phyloP scores from a whole-genome alignment of 2,797 vertebrate species.

The Harpagifer antarcticus region DNA sequence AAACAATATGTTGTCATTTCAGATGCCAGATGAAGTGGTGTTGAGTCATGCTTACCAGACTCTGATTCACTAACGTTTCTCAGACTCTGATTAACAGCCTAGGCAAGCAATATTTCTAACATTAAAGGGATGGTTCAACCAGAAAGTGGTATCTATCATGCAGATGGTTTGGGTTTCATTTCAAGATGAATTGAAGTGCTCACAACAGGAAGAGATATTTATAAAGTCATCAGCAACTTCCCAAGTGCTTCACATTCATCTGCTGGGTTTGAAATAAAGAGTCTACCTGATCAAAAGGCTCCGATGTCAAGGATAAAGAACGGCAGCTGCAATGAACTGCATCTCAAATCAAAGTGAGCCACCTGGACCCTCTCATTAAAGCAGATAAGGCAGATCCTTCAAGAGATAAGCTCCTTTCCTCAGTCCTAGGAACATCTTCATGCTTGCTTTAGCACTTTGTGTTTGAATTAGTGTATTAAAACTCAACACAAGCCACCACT shows the following conservation, averaged over 20 bases:
- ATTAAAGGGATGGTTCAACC: neutral
- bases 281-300: too few species aligned
- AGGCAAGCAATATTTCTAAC: neutral
- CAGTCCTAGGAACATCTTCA: too few species aligned
- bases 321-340: neutral
- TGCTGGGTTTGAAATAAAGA: neutral
- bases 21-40: neutral
- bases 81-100: neutral
- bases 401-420: too few species aligned
- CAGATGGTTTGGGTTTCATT: neutral
- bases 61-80: neutral
- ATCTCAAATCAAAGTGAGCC: constrained; percentile 18
- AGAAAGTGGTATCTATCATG: neutral
- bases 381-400: too few species aligned
- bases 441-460: too few species aligned
- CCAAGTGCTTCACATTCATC: neutral
- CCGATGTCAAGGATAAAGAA: too few species aligned
- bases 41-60: constrained; percentile 3
- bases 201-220: neutral
- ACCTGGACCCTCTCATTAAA: too few species aligned
- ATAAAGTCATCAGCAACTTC: neutral
- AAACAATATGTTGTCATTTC: neutral
- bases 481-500: too few species aligned
- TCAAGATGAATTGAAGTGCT: neutral
- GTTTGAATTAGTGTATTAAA: too few species aligned